These are phyloP conservation scores for Griposia aprilina DNA, from an alignment of 2,888 invertebrate species.

Conservation along the genomic window DNA sequence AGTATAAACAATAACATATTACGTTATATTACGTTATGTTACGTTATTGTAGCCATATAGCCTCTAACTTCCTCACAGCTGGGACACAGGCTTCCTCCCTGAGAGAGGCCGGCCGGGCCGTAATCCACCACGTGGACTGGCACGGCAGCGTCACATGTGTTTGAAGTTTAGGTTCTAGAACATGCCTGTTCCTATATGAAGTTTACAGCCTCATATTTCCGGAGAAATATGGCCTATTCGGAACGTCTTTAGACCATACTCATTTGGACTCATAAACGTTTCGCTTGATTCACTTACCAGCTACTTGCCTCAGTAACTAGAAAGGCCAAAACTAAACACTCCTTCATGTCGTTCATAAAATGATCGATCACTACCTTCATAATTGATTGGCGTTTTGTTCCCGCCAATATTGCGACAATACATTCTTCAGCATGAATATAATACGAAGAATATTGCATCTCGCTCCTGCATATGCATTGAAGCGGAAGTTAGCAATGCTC, in stretches of 20 bases:
- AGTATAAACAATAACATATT: too few relatives aligned
- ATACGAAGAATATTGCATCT: conserved; percentile 24
- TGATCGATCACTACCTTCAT: conserved; percentile 71
- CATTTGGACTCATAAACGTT: fast-evolving
- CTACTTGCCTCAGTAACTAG: conserved; percentile 18
- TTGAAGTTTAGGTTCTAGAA: not conserved
- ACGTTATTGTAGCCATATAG: not conserved
- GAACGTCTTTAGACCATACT: too few relatives aligned
- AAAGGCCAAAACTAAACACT: conserved; percentile 21
- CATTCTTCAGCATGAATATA: conserved; percentile 49
- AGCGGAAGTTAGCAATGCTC: not conserved
- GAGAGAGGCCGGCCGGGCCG: not conserved
- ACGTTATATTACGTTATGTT: too few relatives aligned
- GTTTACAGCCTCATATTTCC: not conserved
- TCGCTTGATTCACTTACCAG: not conserved
- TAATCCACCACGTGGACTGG: not conserved
- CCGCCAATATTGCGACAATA: conserved; percentile 53
- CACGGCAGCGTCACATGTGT: not conserved
- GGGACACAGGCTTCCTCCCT: not conserved
- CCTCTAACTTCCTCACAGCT: not conserved
- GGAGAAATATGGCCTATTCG: too few relatives aligned
- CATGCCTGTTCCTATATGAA: not conserved
- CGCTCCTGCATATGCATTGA: conserved; percentile 16
- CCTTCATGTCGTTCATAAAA: conserved; percentile 60
- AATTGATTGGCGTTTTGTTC: conserved; percentile 72